Evolutionary conservation across 2,113 vertebrate species (phyloP).

Genomic region (Caranx ignobilis): DNA sequence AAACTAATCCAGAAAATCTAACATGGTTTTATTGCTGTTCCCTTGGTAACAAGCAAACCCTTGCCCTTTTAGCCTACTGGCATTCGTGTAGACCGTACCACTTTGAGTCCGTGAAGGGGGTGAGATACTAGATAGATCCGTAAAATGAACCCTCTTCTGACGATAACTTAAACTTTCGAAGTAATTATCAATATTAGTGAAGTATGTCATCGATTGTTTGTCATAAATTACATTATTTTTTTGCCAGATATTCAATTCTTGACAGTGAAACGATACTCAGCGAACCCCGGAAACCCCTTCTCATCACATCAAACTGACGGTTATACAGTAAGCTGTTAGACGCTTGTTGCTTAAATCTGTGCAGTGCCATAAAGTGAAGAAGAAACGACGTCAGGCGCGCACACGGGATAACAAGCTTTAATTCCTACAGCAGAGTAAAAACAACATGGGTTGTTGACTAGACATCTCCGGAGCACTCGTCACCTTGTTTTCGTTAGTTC

Average conservation of each 20-base stretch:
- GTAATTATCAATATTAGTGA: fast-evolving
- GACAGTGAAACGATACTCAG: not conserved
- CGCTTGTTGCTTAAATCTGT: constrained; percentile 85
- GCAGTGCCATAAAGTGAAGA: constrained; percentile 69
- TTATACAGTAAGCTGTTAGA: constrained; percentile 84
- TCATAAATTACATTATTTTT: fast-evolving
- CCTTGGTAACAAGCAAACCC: constrained; percentile 85
- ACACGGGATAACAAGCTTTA: constrained; percentile 21
- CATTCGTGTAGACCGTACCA: constrained; percentile 81
- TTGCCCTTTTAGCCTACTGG: constrained; percentile 83
- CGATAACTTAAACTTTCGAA: not conserved
- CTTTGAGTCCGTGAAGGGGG: constrained; percentile 43
- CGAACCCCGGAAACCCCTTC: constrained; percentile 6
- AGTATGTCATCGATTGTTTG: fast-evolving
- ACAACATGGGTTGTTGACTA: not conserved
- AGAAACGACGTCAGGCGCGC: constrained; percentile 32
- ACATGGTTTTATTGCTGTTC: constrained; percentile 79
- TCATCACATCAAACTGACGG: constrained; percentile 44
- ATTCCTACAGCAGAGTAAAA: not conserved
- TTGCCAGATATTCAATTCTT: fast-evolving
- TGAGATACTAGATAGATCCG: not conserved
- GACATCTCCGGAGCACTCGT: constrained; percentile 45
- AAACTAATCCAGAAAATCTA: constrained; percentile 55
- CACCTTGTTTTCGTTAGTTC: constrained; percentile 66
- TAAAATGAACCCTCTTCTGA: not conserved